Conservation (phyloP, 2,888 invertebrate species). For the Drosophila meridiana region DNA sequence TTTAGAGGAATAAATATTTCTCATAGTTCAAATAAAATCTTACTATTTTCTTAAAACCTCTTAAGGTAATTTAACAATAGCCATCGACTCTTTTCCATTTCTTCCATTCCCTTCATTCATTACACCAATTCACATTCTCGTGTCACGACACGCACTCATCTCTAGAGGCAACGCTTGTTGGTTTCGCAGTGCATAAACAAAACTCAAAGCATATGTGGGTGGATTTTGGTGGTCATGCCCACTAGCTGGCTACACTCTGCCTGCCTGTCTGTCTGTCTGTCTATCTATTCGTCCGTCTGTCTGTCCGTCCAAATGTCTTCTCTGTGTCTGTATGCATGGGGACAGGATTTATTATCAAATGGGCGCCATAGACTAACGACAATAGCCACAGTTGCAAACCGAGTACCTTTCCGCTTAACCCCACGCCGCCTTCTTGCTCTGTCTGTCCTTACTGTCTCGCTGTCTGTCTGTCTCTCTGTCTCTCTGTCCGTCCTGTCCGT, state of each 20-base stretch:
- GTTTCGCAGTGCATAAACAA: conserved; percentile 64
- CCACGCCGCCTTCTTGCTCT: neutral
- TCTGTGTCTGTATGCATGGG: conserved; percentile 34
- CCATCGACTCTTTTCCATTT: no score
- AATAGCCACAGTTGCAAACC: conserved; percentile 60
- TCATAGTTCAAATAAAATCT: no score
- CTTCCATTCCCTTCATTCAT: no score
- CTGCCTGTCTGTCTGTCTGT: neutral
- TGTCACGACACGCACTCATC: conserved; percentile 36
- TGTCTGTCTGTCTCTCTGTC: neutral
- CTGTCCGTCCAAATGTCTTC: conserved; percentile 3
- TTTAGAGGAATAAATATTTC: no score
- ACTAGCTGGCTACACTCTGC: conserved; percentile 30
- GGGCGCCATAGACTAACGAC: conserved; percentile 78
- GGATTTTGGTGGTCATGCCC: conserved; percentile 25
- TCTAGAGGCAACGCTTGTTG: conserved; percentile 30
- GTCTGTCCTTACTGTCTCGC: neutral
- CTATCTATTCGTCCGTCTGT: neutral
- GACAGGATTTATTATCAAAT: conserved; percentile 77
- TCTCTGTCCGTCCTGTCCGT: neutral
- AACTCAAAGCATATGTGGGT: conserved; percentile 40
- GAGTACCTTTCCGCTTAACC: conserved; percentile 15
- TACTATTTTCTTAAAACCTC: no score
- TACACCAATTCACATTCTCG: neutral
- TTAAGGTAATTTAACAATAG: no score